phyloP scores from a whole-genome alignment of 2,888 invertebrate species.

The Campaea margaritaria region DNA sequence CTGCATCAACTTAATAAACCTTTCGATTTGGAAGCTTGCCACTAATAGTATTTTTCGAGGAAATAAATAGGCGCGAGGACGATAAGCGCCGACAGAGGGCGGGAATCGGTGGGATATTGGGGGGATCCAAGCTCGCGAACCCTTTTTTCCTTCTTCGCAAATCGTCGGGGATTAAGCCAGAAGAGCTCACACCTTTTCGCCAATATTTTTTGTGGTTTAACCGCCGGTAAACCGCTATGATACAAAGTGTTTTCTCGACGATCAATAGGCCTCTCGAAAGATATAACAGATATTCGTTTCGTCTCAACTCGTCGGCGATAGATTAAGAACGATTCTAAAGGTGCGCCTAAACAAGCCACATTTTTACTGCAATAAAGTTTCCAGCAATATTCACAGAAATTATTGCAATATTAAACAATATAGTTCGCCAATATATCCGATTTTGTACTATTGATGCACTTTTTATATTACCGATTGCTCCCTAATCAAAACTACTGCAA shows the following conservation, averaged over 20 bases:
- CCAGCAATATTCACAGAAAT: too few species aligned
- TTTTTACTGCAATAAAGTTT: too few species aligned
- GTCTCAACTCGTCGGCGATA: constrained; percentile 52
- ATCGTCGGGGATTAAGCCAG: constrained; percentile 80
- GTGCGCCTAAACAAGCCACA: too few species aligned
- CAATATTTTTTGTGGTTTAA: constrained; percentile 79
- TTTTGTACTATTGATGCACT: too few species aligned
- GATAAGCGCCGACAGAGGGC: constrained; percentile 70
- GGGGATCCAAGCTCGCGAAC: constrained; percentile 71
- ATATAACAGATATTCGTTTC: constrained; percentile 64
- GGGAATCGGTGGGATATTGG: constrained; percentile 49
- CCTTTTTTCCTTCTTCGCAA: constrained; percentile 82
- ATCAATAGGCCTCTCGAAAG: constrained; percentile 66
- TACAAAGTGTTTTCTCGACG: constrained; percentile 69
- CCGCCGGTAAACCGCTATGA: constrained; percentile 68
- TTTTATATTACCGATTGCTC: too few species aligned
- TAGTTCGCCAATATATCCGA: too few species aligned
- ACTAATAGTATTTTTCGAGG: constrained; percentile 63
- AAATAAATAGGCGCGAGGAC: constrained; percentile 72
- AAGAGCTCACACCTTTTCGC: constrained; percentile 78
- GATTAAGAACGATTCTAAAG: constrained; percentile 52
- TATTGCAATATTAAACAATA: too few species aligned
- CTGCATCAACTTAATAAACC: constrained; percentile 42
- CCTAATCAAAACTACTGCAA: too few species aligned
- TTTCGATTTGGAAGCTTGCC: constrained; percentile 60